These are phyloP conservation scores for Scaptomyza hsui DNA, from an alignment of 1,140 invertebrate genomes.

Conservation along the genomic window DNA sequence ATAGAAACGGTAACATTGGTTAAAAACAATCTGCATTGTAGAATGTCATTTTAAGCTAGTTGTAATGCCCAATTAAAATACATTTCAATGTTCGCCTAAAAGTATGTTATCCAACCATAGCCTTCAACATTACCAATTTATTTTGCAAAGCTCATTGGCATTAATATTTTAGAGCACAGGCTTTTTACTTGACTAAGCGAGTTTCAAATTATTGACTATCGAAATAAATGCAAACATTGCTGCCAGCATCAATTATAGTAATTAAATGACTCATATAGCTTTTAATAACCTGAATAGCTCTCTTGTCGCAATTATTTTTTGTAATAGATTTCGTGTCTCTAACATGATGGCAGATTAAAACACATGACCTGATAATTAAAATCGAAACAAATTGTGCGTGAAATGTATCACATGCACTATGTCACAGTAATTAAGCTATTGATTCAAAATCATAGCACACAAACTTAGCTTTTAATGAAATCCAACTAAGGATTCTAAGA, in stretches of 20 bases:
- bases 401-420: slow-evolving; percentile 17
- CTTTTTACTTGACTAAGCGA: not conserved
- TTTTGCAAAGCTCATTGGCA: not conserved
- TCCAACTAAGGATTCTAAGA: not conserved
- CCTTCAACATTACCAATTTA: not conserved
- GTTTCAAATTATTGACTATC: slow-evolving; percentile 14
- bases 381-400: slow-evolving; percentile 38
- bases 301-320: slow-evolving; percentile 23
- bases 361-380: slow-evolving; percentile 67
- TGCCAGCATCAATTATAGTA: slow-evolving; percentile 43
- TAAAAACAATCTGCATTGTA: too few species aligned
- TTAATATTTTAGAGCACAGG: slow-evolving; percentile 9
- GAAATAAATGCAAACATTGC: slow-evolving; percentile 24
- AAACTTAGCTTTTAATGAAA: not conserved
- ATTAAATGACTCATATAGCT: slow-evolving; percentile 46
- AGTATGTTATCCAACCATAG: not conserved
- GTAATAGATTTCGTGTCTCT: slow-evolving; percentile 4
- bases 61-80: too few species aligned
- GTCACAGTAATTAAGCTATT: not conserved
- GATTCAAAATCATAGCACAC: not conserved
- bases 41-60: too few species aligned
- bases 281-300: slow-evolving; percentile 15
- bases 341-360: slow-evolving; percentile 40
- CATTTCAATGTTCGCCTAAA: slow-evolving; percentile 17
- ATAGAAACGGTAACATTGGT: too few species aligned